Percentiles rank a stretch among this genome's conserved stretches.
phyloP scores from a whole-genome alignment of 2,113 vertebrate species.

The Sus scrofa region T2T-Sscrofa CM000812.6:36049001-36049500 shows the following conservation, averaged over 20 bases:
- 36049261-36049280: conserved; percentile 3
- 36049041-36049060: neutral
- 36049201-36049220: neutral
- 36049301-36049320: neutral
- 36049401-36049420: neutral
- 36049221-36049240: neutral
- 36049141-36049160: neutral
- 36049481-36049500: neutral
- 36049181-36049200: neutral
- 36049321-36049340: neutral
- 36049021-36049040: neutral
- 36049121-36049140: neutral
- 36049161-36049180: neutral
- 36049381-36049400: neutral
- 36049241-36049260: neutral
- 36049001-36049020: neutral
- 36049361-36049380: neutral
- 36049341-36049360: neutral
- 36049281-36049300: neutral
- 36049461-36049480: neutral
- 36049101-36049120: neutral
- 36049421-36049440: neutral
- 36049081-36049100: neutral
- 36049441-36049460: neutral
- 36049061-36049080: neutral